Base-by-base conservation (phyloP, 1,140 invertebrate species). In the Araneus ventricosus region DNA sequence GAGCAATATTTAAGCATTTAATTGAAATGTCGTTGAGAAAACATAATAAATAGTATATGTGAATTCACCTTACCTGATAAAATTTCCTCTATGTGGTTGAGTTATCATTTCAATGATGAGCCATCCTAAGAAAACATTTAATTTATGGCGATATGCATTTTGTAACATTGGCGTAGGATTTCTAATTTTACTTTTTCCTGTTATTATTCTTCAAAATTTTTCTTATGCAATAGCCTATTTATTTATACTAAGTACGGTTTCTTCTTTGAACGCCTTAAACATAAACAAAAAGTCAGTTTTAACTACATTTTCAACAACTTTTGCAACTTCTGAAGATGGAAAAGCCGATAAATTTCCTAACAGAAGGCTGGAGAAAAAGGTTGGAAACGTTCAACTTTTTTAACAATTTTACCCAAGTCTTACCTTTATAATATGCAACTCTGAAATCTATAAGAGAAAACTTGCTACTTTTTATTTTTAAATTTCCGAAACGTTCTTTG, bases 81-180 rank as follows among this genome's bases (percentile, higher is more conserved):
- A 14, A 52, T 52, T 52, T 52, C 45, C 17, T 52, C 45, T 52
- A 14, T n/a, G 10, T 2, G 17, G 24, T 41, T 80, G 6, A 17
- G 30, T 20, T 39, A 22, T 39, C 1, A 59, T 10, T 39, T 59
- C 17, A 75, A 45, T 41, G n/a, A 91, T 91, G 89, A 91, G 89
- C 34, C 70, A 91, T 34, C 5, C 57, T 17, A 91, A 85, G 27
- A 91, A 91, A 45, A 57, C 27, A 63, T 20, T 63, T 27, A 17
- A n/a, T 84, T 67, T 67, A 57, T 70, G 45, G 41, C 88, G 89
- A 20, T 61, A n/a, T 45, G 89, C 79, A 37, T 24, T 63, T 63
- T 61, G 27, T 59, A 61, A 63, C 37, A 39, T 82, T 37, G 1
- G 27, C 3, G 10, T 91, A 84, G 52, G 75, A 61, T 37, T 91